Evolutionary conservation across 2,888 invertebrate species (phyloP), one percentile per base, ranked within the genome.

Genomic region (Mechanitis mazaeus): DNA sequence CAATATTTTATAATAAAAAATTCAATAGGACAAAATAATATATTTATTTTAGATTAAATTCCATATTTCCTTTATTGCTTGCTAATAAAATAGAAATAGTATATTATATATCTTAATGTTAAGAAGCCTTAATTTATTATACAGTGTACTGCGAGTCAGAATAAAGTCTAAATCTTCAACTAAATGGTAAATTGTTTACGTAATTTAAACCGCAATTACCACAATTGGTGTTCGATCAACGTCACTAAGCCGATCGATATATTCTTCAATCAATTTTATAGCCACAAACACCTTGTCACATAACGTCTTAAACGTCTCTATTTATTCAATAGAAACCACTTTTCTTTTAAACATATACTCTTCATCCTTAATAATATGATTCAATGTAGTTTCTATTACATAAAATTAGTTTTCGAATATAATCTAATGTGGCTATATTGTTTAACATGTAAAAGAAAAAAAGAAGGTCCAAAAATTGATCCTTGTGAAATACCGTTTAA

Each of bases 231-330:
- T 62, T 58, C 54, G 58, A 66, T 67, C 56, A 64, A 35, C 31
- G 61, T 59, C 67, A 65, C 60, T 9, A 59, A 55, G 56, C 55
- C 20, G 45, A 59, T 11, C 54, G 50, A 68, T 68, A 65, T 61
- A 66, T 60, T 68, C 60, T 61, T 68, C 54, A 61, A 58, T 65
- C 56, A 45, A 64, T 28, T 66, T 66, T 67, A 67, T 58, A 54
- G 20, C 46, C 33, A 33, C 46, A 11, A 28, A 9, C 47, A 46
- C 50, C 53, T 50, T 31, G 50, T 9, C 31, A 50, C 50, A 50
- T 50, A 5, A 53, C 50, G 57, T 60, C 33, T 56, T 57, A 31
- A 38, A 56, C 55, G 45, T 53, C 50, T 11, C 55, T 45, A 33
- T 55, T 60, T 58, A 59, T 57, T 62, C 33, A 60, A 59, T 61